Evolutionary conservation across 2,113 vertebrate genomes (phyloP).

Genomic region (Euleptes europaea): DNA sequence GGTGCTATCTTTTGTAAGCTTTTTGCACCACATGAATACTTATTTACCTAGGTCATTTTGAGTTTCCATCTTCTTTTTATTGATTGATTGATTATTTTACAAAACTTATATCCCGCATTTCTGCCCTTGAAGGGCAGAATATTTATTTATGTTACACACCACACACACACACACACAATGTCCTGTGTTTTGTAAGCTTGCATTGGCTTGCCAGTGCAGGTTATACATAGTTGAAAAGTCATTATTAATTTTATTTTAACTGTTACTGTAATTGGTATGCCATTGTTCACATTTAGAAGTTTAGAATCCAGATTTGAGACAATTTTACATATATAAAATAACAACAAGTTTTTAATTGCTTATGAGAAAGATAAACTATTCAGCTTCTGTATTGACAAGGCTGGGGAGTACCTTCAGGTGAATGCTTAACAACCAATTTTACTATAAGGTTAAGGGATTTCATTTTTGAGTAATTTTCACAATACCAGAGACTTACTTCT

Average conservation of each 20-base stretch:
- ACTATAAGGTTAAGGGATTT: neutral
- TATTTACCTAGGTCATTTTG: too few species aligned
- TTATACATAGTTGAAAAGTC: neutral
- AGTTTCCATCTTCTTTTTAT: too few species aligned
- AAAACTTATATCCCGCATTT: too few species aligned
- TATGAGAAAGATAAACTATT: slow-evolving; percentile 26
- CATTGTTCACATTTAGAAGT: slow-evolving; percentile 27
- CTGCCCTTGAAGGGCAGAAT: too few species aligned
- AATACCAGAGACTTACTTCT: neutral
- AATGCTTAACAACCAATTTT: neutral
- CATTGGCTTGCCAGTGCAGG: too few species aligned
- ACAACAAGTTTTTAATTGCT: slow-evolving; percentile 43
- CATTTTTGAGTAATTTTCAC: slow-evolving; percentile 15
- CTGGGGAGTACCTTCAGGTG: slow-evolving; percentile 1
- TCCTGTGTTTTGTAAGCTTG: too few species aligned
- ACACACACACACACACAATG: too few species aligned
- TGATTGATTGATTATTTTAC: too few species aligned
- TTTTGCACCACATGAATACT: too few species aligned
- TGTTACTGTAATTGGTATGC: slow-evolving; percentile 54
- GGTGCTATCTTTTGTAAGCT: too few species aligned
- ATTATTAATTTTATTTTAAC: slow-evolving; percentile 39
- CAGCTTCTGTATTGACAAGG: slow-evolving; percentile 7
- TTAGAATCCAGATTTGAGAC: neutral
- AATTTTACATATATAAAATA: slow-evolving; percentile 39
- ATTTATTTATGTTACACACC: too few species aligned